Evolutionary conservation across 2,888 invertebrate genomes (phyloP).

Genomic region (Scaptomyza cyrtandrae): DNA sequence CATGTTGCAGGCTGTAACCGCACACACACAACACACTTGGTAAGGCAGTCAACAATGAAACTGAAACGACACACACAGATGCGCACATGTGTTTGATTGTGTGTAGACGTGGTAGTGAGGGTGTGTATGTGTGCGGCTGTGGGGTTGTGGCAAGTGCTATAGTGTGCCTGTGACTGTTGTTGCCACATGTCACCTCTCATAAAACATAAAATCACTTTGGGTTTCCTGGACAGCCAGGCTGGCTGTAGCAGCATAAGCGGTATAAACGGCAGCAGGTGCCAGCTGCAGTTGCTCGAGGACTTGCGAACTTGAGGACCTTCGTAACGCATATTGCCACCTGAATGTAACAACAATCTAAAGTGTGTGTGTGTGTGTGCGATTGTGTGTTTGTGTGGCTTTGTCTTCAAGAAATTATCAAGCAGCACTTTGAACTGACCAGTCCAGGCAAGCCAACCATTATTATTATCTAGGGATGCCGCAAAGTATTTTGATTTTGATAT

Average conservation of each 20-base stretch:
- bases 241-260: not conserved
- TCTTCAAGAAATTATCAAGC: slow-evolving; percentile 47
- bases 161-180: slow-evolving; percentile 55
- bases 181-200: slow-evolving; percentile 78
- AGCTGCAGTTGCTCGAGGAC: slow-evolving; percentile 46
- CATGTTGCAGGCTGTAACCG: slow-evolving; percentile 65
- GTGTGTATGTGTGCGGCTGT: slow-evolving; percentile 26
- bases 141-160: slow-evolving; percentile 45
- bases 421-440: slow-evolving; percentile 16
- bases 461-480: slow-evolving; percentile 39
- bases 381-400: slow-evolving; percentile 31
- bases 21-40: slow-evolving; percentile 33
- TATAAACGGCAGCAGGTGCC: slow-evolving; percentile 4
- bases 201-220: slow-evolving; percentile 75
- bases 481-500: slow-evolving; percentile 52
- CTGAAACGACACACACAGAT: slow-evolving; percentile 48
- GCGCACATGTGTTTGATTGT: slow-evolving; percentile 13
- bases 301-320: slow-evolving; percentile 27
- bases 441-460: slow-evolving; percentile 29
- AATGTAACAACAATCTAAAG: slow-evolving; percentile 45
- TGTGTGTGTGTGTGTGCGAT: slow-evolving; percentile 16
- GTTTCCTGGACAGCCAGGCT: slow-evolving; percentile 42
- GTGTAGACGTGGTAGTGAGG: slow-evolving; percentile 2
- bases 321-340: slow-evolving; percentile 41
- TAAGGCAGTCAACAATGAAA: slow-evolving; percentile 54